Percentiles rank a stretch among this genome's conserved stretches.
Evolutionary conservation across 2,888 invertebrate genomes (phyloP).

Genomic region (Leptinotarsa tumamoca): DNA sequence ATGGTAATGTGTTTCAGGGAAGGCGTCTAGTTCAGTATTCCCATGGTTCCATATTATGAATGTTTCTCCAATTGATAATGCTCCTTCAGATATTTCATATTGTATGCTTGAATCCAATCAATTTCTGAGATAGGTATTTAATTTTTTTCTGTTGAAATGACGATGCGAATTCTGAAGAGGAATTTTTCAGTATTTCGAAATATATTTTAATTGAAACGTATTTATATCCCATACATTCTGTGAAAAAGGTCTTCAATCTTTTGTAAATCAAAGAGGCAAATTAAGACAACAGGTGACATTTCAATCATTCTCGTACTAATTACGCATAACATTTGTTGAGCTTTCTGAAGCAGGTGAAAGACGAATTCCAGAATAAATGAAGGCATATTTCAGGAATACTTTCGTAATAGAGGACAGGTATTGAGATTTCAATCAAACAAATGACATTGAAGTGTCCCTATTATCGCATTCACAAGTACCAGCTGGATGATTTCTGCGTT

Average conservation of each 20-base stretch:
- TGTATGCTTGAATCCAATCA: no score
- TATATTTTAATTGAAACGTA: not conserved
- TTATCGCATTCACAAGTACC: not conserved
- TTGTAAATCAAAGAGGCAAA: not conserved
- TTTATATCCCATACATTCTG: not conserved
- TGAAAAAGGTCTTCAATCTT: not conserved
- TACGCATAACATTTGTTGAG: not conserved
- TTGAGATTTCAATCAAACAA: constrained; percentile 15
- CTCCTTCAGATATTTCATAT: no score
- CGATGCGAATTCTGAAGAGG: not conserved
- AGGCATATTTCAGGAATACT: not conserved
- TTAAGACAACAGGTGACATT: not conserved
- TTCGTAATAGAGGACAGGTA: not conserved
- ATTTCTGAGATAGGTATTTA: no score
- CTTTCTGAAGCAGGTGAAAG: not conserved
- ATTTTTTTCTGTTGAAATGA: no score
- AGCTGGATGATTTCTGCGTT: not conserved
- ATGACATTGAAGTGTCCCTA: not conserved
- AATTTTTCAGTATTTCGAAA: not conserved
- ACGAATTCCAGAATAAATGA: not conserved
- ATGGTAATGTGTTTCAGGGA: no score
- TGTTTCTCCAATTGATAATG: no score
- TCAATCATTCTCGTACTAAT: constrained; percentile 3
- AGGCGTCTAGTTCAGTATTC: no score
- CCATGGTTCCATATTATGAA: no score